Base-by-base conservation (phyloP, 1,140 invertebrate genomes). In the Bombus waltoni region DNA sequence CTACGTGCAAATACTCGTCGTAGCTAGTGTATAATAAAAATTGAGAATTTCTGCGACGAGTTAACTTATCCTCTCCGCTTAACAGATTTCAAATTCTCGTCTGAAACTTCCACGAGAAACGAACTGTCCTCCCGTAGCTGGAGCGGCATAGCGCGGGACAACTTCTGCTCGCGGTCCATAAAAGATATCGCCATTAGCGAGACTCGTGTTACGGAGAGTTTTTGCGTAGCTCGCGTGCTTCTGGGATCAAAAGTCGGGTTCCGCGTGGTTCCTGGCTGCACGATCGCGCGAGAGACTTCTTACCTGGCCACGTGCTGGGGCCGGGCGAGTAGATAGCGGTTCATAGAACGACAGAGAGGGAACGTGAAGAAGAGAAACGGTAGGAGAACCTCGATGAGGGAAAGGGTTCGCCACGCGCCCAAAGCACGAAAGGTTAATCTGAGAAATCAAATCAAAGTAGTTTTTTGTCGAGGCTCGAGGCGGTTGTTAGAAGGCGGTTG, bases 361-460 rank as follows among this genome's bases (percentile, higher is more conserved):
- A 59, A 35, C 42, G 40, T 10, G 66, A 73, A 28, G 40, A 15
- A 6, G 65, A 32, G n/a, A 9, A 66, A 15, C n/a, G 65, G 32
- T 35, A n/a, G 65, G 11, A 15, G 65, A 38, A n/a, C 6, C 62
- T n/a, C 65, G n/a, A 28, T 2, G 70, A 15, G 40, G 40, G 92
- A 92, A 93, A 89, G 94, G 94, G 92, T 93, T 91, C 89, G 94
- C 93, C 94, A 95, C 94, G 94, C 93, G 94, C 93, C 93, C 83
- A 86, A 76, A 86, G 84, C 84, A 84, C 81, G 59, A 83, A 86
- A 91, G 85, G 87, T 90, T 94, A 94, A 94, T 94, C 93, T 92
- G 88, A 92, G 91, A 91, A 94, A 94, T 94, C 93, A 94, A 94
- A 93, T 94, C 93, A 93, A 94, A 93, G 93, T 94, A 91, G 92